phyloP scores from a whole-genome alignment of 2,888 invertebrate genomes.

The Pseudococcus viburni region DNA sequence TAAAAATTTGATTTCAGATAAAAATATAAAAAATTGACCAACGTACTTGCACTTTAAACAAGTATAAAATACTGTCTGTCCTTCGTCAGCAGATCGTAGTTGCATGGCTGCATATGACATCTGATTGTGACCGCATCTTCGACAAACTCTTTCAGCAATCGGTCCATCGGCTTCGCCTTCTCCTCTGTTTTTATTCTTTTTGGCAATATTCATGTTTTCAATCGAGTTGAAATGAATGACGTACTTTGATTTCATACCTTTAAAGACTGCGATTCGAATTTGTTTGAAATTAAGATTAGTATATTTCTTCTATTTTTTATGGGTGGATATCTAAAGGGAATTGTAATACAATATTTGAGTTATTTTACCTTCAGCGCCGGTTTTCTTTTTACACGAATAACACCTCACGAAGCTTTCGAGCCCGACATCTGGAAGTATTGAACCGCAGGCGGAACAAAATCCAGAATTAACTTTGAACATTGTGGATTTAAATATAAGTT shows the following conservation, averaged over 20 bases:
- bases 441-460: constrained; percentile 90
- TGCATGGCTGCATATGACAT: constrained; percentile 98
- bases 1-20: not conserved
- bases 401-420: constrained; percentile 78
- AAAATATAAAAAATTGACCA: not conserved
- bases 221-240: constrained; percentile 80
- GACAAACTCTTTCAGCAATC: constrained; percentile 84
- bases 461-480: constrained; percentile 73
- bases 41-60: constrained; percentile 92
- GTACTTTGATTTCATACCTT: constrained; percentile 73
- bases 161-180: constrained; percentile 80
- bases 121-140: constrained; percentile 89
- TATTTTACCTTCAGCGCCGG: constrained; percentile 76
- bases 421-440: constrained; percentile 84
- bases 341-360: no score
- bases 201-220: constrained; percentile 68
- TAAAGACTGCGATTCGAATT: constrained; percentile 44
- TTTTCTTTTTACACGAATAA: constrained; percentile 79
- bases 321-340: no score
- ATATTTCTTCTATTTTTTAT: no score
- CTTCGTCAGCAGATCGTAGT: constrained; percentile 97
- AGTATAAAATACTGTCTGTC: constrained; percentile 98
- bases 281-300: no score
- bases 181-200: constrained; percentile 71
- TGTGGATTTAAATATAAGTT: not conserved